A percentile compares a stretch with the other conserved stretches of the same genome.
Conservation (phyloP, 1,140 invertebrate species). For the Tetramorium alpestre region DNA sequence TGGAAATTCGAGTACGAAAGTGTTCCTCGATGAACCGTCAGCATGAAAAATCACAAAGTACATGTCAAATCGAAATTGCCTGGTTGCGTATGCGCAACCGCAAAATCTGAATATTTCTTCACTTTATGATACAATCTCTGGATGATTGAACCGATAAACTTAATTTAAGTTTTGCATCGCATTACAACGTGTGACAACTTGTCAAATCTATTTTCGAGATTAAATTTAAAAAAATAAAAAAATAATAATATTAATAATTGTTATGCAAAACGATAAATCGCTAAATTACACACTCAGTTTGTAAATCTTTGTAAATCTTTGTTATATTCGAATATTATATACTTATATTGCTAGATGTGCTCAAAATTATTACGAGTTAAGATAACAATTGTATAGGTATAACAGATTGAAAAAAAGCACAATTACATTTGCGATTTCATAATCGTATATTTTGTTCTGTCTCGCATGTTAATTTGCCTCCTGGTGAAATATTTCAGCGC, state of each 20-base stretch:
- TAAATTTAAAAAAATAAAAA: neutral
- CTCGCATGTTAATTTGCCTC: neutral
- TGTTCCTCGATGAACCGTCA: neutral
- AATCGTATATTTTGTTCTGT: neutral
- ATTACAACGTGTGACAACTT: neutral
- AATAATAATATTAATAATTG: neutral
- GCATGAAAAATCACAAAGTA: conserved; percentile 13
- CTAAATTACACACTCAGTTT: neutral
- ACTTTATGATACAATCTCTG: conserved; percentile 11
- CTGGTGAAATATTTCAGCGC: neutral
- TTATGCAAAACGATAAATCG: neutral
- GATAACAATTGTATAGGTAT: too few species aligned
- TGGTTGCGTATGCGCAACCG: neutral
- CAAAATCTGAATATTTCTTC: conserved; percentile 20
- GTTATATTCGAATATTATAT: neutral
- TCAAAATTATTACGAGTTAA: too few species aligned
- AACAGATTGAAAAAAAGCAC: neutral
- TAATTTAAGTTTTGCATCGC: neutral
- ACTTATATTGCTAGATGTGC: too few species aligned
- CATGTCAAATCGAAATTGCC: conserved; percentile 4
- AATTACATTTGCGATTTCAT: neutral
- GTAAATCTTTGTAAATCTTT: neutral
- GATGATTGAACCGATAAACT: neutral
- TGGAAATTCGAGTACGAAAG: conserved; percentile 39
- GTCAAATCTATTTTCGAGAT: neutral